Evolutionary conservation across 1,140 invertebrate species (phyloP).

Genomic region (Muscidifurax raptorellus): DNA sequence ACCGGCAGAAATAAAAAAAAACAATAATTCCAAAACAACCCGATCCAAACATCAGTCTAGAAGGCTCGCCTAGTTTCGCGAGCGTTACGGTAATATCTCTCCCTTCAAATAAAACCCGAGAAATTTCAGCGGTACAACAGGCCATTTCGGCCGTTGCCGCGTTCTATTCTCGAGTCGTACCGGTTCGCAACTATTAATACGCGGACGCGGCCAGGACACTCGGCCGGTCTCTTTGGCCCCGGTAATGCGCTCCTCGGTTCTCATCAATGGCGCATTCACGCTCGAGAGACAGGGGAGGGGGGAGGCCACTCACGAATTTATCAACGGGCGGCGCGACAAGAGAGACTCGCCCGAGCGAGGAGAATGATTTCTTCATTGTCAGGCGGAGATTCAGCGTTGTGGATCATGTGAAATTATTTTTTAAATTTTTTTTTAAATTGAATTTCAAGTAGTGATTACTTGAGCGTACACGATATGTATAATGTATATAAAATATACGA

Average conservation of each 20-base stretch:
- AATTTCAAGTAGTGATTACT: too few relatives aligned
- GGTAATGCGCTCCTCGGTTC: slow-evolving; percentile 54
- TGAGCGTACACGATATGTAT: too few relatives aligned
- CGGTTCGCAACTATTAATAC: slow-evolving; percentile 74
- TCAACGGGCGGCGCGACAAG: slow-evolving; percentile 65
- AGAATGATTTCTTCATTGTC: too few relatives aligned
- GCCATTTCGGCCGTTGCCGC: slow-evolving; percentile 41
- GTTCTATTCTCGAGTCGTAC: slow-evolving; percentile 72
- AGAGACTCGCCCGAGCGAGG: neutral
- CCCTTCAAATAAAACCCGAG: neutral
- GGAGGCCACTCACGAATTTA: slow-evolving; percentile 64
- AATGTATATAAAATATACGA: too few relatives aligned
- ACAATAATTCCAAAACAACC: too few relatives aligned
- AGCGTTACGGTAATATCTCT: neutral
- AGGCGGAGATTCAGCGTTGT: too few relatives aligned
- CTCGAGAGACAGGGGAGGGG: slow-evolving; percentile 49
- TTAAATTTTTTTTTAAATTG: neutral
- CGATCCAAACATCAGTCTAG: too few relatives aligned
- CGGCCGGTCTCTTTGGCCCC: slow-evolving; percentile 62
- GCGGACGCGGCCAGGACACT: slow-evolving; percentile 64
- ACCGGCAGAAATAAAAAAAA: too few relatives aligned
- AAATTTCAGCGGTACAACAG: slow-evolving; percentile 8
- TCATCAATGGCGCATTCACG: slow-evolving; percentile 75
- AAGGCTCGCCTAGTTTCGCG: too few relatives aligned
- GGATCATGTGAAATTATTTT: neutral